phyloP scores from a whole-genome alignment of 2,113 vertebrate genomes.

The Hippocampus mohnikei region DNA sequence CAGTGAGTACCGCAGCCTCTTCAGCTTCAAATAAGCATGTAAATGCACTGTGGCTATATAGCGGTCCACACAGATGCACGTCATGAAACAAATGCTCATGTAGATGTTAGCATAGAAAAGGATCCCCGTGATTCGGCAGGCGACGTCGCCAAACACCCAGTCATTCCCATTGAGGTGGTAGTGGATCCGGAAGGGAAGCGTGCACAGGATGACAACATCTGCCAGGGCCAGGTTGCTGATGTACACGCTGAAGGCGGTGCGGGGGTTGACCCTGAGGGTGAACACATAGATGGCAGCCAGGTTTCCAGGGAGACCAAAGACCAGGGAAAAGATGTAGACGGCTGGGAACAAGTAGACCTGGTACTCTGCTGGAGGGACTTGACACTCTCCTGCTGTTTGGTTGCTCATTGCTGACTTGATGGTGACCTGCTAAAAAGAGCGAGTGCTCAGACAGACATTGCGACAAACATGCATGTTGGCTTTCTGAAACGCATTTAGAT shows the following conservation, averaged over 20 bases:
- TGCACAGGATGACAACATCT: constrained; percentile 68
- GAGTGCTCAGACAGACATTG: not conserved
- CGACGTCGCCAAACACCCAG: constrained; percentile 73
- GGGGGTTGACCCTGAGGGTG: constrained; percentile 32
- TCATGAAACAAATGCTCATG: constrained; percentile 78
- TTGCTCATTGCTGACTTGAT: not conserved
- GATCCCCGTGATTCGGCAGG: constrained; percentile 67
- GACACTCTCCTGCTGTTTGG: constrained; percentile 26
- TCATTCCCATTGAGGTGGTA: constrained; percentile 73
- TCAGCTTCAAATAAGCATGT: constrained; percentile 64
- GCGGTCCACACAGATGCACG: constrained; percentile 76
- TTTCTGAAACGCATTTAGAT: too few relatives aligned
- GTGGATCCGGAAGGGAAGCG: constrained; percentile 78
- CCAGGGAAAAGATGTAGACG: constrained; percentile 68
- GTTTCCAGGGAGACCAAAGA: constrained; percentile 75
- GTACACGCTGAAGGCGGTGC: constrained; percentile 67
- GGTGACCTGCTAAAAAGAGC: not conserved
- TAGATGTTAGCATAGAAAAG: constrained; percentile 75
- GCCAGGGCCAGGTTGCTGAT: constrained; percentile 76
- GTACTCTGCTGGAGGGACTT: constrained; percentile 54
- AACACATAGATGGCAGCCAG: constrained; percentile 68
- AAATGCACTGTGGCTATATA: constrained; percentile 78
- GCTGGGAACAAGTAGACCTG: constrained; percentile 71
- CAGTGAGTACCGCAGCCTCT: not conserved
- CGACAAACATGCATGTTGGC: not conserved